Evolutionary conservation across 2,888 invertebrate species (phyloP).

Genomic region (Aromia moschata): DNA sequence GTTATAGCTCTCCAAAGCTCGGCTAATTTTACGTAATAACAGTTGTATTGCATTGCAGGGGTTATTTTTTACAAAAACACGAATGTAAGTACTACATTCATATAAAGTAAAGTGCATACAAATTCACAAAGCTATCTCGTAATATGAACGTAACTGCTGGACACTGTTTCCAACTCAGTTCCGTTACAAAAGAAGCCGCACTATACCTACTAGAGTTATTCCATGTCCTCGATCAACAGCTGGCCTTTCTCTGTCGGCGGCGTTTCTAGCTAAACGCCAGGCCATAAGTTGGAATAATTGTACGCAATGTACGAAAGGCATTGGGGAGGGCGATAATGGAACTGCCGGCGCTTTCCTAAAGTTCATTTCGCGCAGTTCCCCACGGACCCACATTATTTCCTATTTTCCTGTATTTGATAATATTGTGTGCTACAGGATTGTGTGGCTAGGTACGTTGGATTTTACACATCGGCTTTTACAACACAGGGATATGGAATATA

Average conservation of each 20-base stretch:
- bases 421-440: no score
- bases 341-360: neutral
- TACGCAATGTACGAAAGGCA: neutral
- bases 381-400: neutral
- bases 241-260: neutral
- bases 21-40: no score
- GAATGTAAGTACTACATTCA: no score
- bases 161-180: neutral
- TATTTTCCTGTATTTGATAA: neutral
- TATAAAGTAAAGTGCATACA: no score
- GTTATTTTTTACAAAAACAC: no score
- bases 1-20: no score
- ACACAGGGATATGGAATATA: no score
- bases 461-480: no score
- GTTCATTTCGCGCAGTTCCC: neutral
- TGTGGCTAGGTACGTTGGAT: no score
- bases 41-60: no score
- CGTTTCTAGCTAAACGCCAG: slow-evolving; percentile 1
- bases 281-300: slow-evolving; percentile 9
- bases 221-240: neutral
- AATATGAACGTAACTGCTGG: no score
- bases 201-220: neutral
- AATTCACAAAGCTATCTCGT: neutral
- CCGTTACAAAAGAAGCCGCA: neutral
- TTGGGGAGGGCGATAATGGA: slow-evolving; percentile 4